Base-by-base conservation (phyloP, 1,140 invertebrate genomes). In the Temnothorax nylanderi region DNA sequence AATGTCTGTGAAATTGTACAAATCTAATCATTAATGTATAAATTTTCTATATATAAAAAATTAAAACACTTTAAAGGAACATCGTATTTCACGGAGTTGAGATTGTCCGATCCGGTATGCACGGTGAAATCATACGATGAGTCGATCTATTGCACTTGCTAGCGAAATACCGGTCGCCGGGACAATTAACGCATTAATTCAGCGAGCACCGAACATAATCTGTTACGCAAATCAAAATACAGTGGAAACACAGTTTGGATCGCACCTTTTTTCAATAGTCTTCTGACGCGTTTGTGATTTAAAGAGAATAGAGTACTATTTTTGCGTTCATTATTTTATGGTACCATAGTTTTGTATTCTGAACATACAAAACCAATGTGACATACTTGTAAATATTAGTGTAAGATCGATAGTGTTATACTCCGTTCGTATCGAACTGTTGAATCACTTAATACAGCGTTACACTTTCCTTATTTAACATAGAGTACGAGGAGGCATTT, bases 321-420 rank as follows among this genome's bases (percentile, higher is more conserved):
- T 88, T 90, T 90, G 44, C 69, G 89, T 90, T 90, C 26, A 77
- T 88, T 90, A 82, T 72, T 85, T 90, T 90, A 90, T 47, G 77
- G 56, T 90, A 90, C 32, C 60, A 90, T 86, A 90, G 89, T 89
- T 91, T 90, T 90, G 58, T 91, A 90, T 84, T 26, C 41, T 88
- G 75, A 65, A 76, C 4, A 11, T 65, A 51, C 26, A 65, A 86
- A 86, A 71, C 49, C 18, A 47, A 87, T 91, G 90, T 91, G 90
- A 91, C 81, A 91, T 91, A 91, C 49, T 71, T 91, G 90, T 91
- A 91, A 78, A 91, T 91, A 91, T 77, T 91, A 91, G 81, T 11
- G n/a, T 91, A 91, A 91, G 80, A 65, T 34, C 60, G 18, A 91
- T 91, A 89, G 56, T 87, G 56, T 87, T 82, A 65, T 87, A 91